phyloP scores from a whole-genome alignment of 2,797 vertebrate genomes.

The Rhinatrema bivittatum region DNA sequence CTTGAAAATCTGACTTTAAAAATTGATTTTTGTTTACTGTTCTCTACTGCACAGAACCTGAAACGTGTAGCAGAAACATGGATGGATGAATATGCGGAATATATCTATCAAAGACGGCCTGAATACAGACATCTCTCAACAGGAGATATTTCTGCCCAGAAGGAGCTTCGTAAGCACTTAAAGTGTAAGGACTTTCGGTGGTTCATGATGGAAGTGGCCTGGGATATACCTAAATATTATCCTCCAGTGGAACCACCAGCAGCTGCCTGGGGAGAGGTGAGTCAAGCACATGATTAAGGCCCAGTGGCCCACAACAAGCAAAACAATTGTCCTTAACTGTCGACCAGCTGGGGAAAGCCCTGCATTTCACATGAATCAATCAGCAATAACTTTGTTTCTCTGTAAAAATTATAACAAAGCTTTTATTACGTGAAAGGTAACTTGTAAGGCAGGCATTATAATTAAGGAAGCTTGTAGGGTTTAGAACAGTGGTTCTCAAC shows the following conservation, averaged over 20 bases:
- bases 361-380: background rate
- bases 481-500: too few species aligned
- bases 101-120: conserved; percentile 78
- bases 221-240: conserved; percentile 81
- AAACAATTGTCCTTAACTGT: background rate
- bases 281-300: conserved; percentile 16
- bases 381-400: conserved; percentile 1
- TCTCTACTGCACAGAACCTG: conserved; percentile 59
- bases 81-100: conserved; percentile 86
- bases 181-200: conserved; percentile 85
- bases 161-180: conserved; percentile 73
- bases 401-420: background rate
- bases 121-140: conserved; percentile 82
- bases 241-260: conserved; percentile 78
- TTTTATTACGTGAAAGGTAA: background rate
- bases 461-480: background rate
- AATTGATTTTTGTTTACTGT: background rate
- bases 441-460: background rate
- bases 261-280: conserved; percentile 81
- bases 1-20: too few species aligned
- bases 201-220: conserved; percentile 82
- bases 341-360: background rate
- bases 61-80: conserved; percentile 83
- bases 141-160: conserved; percentile 76
- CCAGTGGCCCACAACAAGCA: conserved; percentile 1